Evolutionary conservation across 1,140 invertebrate species (phyloP).

Genomic region (Drosophila punjabiensis): DNA sequence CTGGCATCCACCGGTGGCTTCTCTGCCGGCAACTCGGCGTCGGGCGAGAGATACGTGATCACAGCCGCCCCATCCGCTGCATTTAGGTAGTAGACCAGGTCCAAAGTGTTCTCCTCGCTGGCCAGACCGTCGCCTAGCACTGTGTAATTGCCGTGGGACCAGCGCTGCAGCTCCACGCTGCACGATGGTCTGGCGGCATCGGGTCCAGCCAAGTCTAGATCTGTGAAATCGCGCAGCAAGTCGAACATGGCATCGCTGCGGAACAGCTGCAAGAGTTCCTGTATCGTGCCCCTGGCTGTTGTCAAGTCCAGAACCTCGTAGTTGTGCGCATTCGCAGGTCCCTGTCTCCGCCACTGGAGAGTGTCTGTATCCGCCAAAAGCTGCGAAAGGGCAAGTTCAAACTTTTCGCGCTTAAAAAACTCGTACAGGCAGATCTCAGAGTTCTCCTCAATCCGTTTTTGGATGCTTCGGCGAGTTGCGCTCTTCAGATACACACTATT

Average conservation of each 20-base stretch:
- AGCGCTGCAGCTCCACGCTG: slow-evolving; percentile 89
- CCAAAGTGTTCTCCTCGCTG: slow-evolving; percentile 86
- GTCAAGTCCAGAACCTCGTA: slow-evolving; percentile 87
- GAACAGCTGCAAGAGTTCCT: slow-evolving; percentile 86
- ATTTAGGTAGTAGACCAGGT: slow-evolving; percentile 87
- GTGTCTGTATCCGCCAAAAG: slow-evolving; percentile 81
- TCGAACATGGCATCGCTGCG: slow-evolving; percentile 86
- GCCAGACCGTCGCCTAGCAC: slow-evolving; percentile 77
- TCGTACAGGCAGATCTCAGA: slow-evolving; percentile 87
- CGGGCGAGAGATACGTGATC: slow-evolving; percentile 87
- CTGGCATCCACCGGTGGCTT: slow-evolving; percentile 10
- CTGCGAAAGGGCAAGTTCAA: slow-evolving; percentile 85
- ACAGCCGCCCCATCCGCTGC: slow-evolving; percentile 85
- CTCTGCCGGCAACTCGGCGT: slow-evolving; percentile 58
- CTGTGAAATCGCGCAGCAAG: slow-evolving; percentile 89
- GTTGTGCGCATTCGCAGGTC: slow-evolving; percentile 88
- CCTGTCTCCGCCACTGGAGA: slow-evolving; percentile 87
- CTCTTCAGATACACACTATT: slow-evolving; percentile 86
- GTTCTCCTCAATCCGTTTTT: slow-evolving; percentile 87
- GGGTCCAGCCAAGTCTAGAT: slow-evolving; percentile 86
- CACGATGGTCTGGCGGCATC: slow-evolving; percentile 85
- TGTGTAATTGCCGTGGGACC: slow-evolving; percentile 89
- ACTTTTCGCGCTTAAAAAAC: slow-evolving; percentile 86
- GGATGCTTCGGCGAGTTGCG: slow-evolving; percentile 86
- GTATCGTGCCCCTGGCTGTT: slow-evolving; percentile 85